phyloP scores from a whole-genome alignment of 2,797 vertebrate genomes.

The Loriculus beryllinus region DNA sequence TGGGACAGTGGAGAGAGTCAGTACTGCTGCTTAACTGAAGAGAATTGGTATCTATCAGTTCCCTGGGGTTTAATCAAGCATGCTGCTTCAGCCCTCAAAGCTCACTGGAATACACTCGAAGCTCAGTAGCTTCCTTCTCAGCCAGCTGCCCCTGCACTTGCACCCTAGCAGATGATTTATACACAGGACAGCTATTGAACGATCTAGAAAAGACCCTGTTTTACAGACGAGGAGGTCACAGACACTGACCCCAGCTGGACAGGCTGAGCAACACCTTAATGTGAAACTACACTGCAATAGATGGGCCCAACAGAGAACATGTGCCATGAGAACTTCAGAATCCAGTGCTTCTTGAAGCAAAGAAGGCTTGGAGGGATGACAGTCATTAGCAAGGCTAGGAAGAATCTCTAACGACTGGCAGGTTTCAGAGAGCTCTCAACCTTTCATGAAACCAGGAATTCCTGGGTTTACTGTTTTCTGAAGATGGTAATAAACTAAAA shows the following conservation, averaged over 20 bases:
- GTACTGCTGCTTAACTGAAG: not conserved
- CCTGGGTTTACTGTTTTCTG: not conserved
- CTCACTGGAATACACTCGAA: rapidly evolving
- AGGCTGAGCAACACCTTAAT: not conserved
- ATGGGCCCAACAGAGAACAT: not conserved
- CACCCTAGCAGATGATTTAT: not conserved
- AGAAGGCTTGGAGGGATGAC: not conserved
- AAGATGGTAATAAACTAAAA: not conserved
- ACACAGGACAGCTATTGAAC: not conserved
- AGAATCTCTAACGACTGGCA: not conserved
- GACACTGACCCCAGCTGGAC: not conserved
- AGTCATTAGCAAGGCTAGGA: not conserved
- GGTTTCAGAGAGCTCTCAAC: not conserved
- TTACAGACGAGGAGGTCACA: not conserved
- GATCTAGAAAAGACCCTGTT: not conserved
- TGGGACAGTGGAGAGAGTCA: not conserved
- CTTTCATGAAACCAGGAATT: not conserved
- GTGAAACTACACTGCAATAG: not conserved
- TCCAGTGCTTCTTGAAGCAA: not conserved
- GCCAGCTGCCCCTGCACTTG: not conserved
- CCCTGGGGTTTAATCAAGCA: not conserved
- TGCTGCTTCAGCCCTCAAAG: not conserved
- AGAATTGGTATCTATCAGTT: not conserved
- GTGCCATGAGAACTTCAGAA: not conserved
- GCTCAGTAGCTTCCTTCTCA: not conserved